Base-by-base conservation (phyloP, 2,113 vertebrate genomes). In the Ptilorrhoa leucosticta region DNA sequence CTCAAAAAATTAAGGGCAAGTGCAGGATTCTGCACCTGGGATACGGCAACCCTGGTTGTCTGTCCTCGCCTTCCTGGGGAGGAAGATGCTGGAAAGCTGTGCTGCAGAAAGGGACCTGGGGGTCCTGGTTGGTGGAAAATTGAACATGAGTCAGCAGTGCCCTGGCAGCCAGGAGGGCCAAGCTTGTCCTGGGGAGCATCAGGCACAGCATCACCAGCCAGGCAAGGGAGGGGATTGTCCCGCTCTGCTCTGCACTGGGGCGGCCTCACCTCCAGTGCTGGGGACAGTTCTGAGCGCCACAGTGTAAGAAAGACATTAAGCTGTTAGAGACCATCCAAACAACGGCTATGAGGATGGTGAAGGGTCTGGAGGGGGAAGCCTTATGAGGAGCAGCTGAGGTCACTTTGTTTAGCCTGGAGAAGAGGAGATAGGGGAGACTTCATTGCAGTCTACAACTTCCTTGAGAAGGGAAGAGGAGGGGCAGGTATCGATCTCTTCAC, bases 261-360 rank as follows among this genome's bases (percentile, higher is more conserved):
- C 0, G 0, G 23, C 39, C 64, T 54, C 39, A 45, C 13, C 39
- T 69, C 7, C 0, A n/a, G 7, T 39, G 3, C 48, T 39, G 19
- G 21, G 39, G 7, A 2, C 15, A 47, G 39, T 20, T 20, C 14
- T 28, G 19, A 28, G 19, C 1, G 2, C 18, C 8, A 53, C 5
- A 44, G 4, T 6, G 10, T 9, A 18, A 33, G 6, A 58, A 35
- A 68, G 14, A 33, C 7, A 69, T 28, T 2, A 28, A 37, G 22
- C 3, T 50, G 1, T 19, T 19, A 23, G 3, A 61, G 19, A 23
- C 8, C 0, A 0, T 53, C 33, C 19, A 77, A 37, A 44, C 0
- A 0, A 77, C 14, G 15, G 33, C 19, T 23, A 15, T 6, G 2
- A 78, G 28, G 17, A 39, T n/a, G 9, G 7, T 9, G 7, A 82